Percentiles rank a stretch among this genome's conserved stretches.
Conservation (phyloP, 1,140 invertebrate species). For the Scaptomyza pallida region DNA sequence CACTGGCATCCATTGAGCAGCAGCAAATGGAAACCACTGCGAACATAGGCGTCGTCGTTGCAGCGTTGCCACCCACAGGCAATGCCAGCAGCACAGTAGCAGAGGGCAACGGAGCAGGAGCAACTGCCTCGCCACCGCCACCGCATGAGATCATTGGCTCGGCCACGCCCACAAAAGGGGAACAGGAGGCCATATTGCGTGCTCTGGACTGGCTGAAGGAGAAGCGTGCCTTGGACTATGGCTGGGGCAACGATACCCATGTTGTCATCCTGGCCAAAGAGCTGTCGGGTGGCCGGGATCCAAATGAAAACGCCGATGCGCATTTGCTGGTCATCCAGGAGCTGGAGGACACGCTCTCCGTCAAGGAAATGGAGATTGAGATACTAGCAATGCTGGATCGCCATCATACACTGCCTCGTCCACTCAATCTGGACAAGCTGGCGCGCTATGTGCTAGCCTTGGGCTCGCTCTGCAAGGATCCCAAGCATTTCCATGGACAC, state of each 20-base stretch:
- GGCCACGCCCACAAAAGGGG: constrained; percentile 84
- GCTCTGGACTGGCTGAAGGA: constrained; percentile 88
- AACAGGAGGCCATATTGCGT: constrained; percentile 86
- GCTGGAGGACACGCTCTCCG: constrained; percentile 90
- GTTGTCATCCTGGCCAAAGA: constrained; percentile 88
- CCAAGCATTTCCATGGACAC: constrained; percentile 91
- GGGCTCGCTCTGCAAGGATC: constrained; percentile 91
- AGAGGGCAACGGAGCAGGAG: constrained; percentile 2
- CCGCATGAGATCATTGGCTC: constrained; percentile 74
- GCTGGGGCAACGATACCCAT: constrained; percentile 91
- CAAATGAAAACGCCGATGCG: constrained; percentile 83
- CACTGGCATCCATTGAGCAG: constrained; percentile 7
- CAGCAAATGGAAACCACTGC: constrained; percentile 16
- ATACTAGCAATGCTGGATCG: constrained; percentile 89
- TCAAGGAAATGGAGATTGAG: constrained; percentile 93
- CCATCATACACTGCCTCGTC: constrained; percentile 84
- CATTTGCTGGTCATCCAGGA: constrained; percentile 81
- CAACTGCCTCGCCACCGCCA: constrained; percentile 2
- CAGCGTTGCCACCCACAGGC: constrained; percentile 13
- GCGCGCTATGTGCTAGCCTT: constrained; percentile 90
- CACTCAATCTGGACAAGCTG: constrained; percentile 89
- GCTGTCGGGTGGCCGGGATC: constrained; percentile 82
- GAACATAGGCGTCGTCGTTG: constrained; percentile 3
- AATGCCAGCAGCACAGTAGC: constrained; percentile 23
- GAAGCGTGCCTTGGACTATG: constrained; percentile 88